Base-by-base conservation (phyloP, 35 echinoderm and acorn worm genomes). In the Lytechinus variegatus region DNA sequence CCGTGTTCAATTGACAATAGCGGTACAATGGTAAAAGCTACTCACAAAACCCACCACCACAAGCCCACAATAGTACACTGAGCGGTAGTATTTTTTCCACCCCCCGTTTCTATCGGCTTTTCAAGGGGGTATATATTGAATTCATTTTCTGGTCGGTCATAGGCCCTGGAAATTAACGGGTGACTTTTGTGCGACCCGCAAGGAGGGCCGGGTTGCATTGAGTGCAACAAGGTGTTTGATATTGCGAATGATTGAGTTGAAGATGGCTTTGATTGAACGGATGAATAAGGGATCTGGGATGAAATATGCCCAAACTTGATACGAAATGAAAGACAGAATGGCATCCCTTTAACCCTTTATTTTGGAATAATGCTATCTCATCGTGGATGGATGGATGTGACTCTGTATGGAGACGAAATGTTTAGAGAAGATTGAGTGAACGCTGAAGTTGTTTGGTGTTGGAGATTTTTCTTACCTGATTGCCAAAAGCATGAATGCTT, bases 31-130 rank as follows among this genome's bases (percentile, higher is more conserved):
- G 88, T 44, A 10, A 79, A 44, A 90, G 88, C 88, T 52, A 44
- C 27, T 44, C 88, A 90, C 88, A 90, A 90, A 90, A 90, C 88
- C 29, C 29, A 90, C 88, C 88, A 44, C 9, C 88, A 90, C 88
- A 90, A 90, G 33, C 28, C 29, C 88, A 90, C 88, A 90, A 90
- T 90, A 44, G 66, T 79, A 19, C 66, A 79, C 24, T 79, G 66
- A 79, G 21, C 66, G 66, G n/a, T 79, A 24, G 66, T 79, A 79
- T 79, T 79, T 79, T 79, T 79, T 79, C 66, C 66, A 79, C 66
- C 66, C n/a, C 66, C n/a, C 66, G 66, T 79, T 79, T 7, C n/a
- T 24, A 7, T 24, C 66, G 19, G 19, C 66, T 79, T 24, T 79
- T 79, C n/a, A 24, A 24, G n/a, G n/a, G 66, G 13, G 66, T 16